Conservation (phyloP, 1,140 invertebrate genomes). For the Drosophila sulfurigaster region DNA sequence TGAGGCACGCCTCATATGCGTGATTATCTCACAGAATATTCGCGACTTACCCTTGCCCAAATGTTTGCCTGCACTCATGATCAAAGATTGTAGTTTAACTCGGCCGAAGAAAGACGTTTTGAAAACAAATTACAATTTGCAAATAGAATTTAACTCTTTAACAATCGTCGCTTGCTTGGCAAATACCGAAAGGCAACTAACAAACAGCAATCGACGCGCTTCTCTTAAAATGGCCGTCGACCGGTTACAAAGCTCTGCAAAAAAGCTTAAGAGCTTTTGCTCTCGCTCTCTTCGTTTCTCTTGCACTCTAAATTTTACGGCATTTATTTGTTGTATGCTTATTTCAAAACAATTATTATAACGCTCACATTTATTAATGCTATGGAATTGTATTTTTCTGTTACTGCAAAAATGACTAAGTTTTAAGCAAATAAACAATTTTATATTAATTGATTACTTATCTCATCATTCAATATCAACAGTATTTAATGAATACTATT, state of each 20-base stretch:
- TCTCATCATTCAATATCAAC: no score
- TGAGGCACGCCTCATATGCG: not conserved
- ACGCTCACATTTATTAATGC: constrained; percentile 42
- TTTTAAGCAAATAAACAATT: no score
- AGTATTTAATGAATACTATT: no score
- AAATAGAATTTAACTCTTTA: not conserved
- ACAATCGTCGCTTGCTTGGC: not conserved
- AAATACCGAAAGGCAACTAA: constrained; percentile 23
- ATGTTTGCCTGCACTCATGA: constrained; percentile 65
- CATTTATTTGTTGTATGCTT: constrained; percentile 28
- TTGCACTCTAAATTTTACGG: not conserved
- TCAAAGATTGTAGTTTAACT: constrained; percentile 22
- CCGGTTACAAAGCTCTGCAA: constrained; percentile 8
- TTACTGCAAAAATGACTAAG: no score
- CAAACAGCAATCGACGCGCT: not conserved
- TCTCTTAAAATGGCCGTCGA: constrained; percentile 4
- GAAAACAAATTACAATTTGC: not conserved
- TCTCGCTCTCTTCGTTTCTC: not conserved
- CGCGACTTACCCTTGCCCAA: constrained; percentile 58
- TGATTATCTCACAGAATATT: constrained; percentile 6
- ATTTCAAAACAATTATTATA: constrained; percentile 41
- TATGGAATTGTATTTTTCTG: no score
- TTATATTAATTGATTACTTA: no score
- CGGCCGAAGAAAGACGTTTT: constrained; percentile 24
- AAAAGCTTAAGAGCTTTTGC: constrained; percentile 2